Base-by-base conservation (phyloP, 1,140 invertebrate species). In the Psix sp. region DNA sequence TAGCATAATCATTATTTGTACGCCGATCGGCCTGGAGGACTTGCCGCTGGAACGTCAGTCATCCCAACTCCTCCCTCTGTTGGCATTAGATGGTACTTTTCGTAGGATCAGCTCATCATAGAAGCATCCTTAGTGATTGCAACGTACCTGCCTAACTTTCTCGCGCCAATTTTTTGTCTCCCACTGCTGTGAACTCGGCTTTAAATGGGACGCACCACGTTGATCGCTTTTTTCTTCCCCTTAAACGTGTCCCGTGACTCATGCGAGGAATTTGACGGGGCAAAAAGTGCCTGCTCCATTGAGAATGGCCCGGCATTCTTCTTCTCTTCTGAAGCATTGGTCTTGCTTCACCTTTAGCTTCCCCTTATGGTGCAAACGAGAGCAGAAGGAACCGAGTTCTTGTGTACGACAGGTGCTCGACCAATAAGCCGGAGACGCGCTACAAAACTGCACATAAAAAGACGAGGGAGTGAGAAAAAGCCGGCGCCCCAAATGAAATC, bases 1-100 rank as follows among this genome's bases (percentile, higher is more conserved):
- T 75, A 62, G 54, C 66, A 66, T 70, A 71, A 75, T 71, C 54
- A 66, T 60, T 75, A 75, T 75, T 75, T 75, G 73, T 70, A 65
- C 56, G 57, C 45, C 72, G 59, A 75, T 75, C 66, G 35, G 54
- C 66, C 56, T 60, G 40, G 40, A 74, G 59, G 66, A 40, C 62
- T 52, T 56, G 46, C 59, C 33, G 35, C 48, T 62, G 66, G 31
- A 74, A 62, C 70, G 62, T 54, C 40, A 60, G 56, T 70, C 73
- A 59, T 15, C 36, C 65, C 31, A 46, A 62, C 70, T 56, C 49
- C 14, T 62, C 35, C 42, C 24, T 24, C 7, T 7, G 7, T 24
- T 7, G 3, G 7, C 38, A 43, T 46, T 40, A 38, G 45, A 40
- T n/a, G 15, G 10, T n/a, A n/a, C n/a, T n/a, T n/a, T n/a, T n/a